phyloP scores from a whole-genome alignment of 2,113 vertebrate genomes.

The Tinamus guttatus region DNA sequence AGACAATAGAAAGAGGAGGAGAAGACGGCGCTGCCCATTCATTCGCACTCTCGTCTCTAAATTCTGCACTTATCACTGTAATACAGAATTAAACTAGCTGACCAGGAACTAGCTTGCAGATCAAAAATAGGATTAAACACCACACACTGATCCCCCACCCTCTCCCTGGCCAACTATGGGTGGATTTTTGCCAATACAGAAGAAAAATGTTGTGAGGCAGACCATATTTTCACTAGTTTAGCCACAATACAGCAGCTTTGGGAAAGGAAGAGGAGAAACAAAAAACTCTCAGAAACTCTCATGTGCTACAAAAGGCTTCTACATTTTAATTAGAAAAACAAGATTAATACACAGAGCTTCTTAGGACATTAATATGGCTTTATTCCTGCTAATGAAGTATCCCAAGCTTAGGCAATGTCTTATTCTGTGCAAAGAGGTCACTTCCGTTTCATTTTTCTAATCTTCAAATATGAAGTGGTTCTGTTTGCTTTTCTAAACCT shows the following conservation, averaged over 20 bases:
- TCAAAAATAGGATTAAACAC: neutral
- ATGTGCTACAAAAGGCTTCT: neutral
- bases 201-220: neutral
- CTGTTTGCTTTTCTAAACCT: conserved; percentile 22
- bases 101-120: neutral
- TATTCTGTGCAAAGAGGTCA: neutral
- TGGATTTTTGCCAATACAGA: neutral
- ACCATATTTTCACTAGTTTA: neutral
- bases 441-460: conserved; percentile 1
- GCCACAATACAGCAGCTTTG: neutral
- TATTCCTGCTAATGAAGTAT: neutral
- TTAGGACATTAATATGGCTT: neutral
- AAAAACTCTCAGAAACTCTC: neutral
- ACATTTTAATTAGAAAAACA: conserved; percentile 48
- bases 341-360: conserved; percentile 22
- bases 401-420: neutral
- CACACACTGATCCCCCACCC: neutral
- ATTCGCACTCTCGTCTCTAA: neutral
- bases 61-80: neutral
- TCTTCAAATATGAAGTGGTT: neutral
- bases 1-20: neutral
- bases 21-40: neutral
- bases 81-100: neutral
- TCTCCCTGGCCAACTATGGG: neutral
- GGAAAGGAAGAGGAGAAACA: neutral